Base-by-base conservation (phyloP, 2,113 vertebrate genomes). In the Boleophthalmus pectinirostris region DNA sequence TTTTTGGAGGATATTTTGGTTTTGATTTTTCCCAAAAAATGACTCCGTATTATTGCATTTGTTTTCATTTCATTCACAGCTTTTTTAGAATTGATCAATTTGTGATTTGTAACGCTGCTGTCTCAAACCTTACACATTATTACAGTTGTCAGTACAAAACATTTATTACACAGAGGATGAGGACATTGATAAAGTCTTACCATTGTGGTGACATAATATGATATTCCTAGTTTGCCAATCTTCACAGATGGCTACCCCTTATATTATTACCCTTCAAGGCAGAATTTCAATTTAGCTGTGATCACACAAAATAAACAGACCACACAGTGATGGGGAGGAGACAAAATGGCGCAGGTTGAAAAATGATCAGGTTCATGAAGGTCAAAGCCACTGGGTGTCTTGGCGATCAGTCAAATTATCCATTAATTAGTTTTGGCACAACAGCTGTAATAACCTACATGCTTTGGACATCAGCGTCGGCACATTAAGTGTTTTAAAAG, bases 381-480 rank as follows among this genome's bases (percentile, higher is more conserved):
- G 95, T 95, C 94, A 94, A 90, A 93, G 90, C 92, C 91, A 92
- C 92, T 86, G 83, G 94, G 93, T 94, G 91, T 82, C 93, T 93
- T 90, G 87, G 89, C 89, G 93, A 95, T 95, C 94, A 95, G 95
- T 94, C 93, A 94, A 95, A 95, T 95, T 91, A 95, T 91, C 90
- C 85, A 88, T 95, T 91, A 96, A 96, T 95, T 94, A 95, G 93
- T 86, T 92, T 93, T 90, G 90, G 88, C 87, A 85, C 94, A 92
- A 92, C 91, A 86, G 71, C 88, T 89, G 92, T 92, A 91, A 90
- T 83, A 94, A 89, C 88, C 83, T 92, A 94, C 94, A 93, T 91
- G 94, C 82, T 89, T 92, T 83, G 87, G 90, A 95, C 94, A 93
- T 92, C 92, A 82, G 93, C 93, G 89, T 93, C 87, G 92, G 92